Evolutionary conservation across 2,113 vertebrate species (phyloP).

Genomic region (Dryoscopus gambensis): DNA sequence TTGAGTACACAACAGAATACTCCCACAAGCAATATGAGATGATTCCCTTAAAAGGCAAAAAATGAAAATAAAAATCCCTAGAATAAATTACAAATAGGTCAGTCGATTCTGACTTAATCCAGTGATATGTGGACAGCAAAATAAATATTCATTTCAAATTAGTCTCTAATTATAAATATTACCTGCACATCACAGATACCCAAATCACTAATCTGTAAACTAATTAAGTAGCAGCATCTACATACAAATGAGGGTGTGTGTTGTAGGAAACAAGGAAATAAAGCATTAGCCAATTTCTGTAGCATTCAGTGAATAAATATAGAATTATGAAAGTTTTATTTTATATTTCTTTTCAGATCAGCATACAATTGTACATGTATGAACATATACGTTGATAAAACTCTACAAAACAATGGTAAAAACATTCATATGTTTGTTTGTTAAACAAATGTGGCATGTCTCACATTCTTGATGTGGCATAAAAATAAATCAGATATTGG

Average conservation of each 20-base stretch:
- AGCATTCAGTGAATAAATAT: not conserved
- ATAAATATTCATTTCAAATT: slow-evolving; percentile 42
- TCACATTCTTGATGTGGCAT: not conserved
- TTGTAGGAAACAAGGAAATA: not conserved
- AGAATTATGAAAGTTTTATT: not conserved
- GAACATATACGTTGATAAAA: not conserved
- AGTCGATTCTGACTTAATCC: not conserved
- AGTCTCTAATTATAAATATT: slow-evolving; percentile 23
- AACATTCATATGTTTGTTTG: not conserved
- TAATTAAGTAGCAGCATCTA: slow-evolving; percentile 5
- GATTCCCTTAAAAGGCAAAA: not conserved
- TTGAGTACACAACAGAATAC: not conserved
- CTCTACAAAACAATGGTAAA: not conserved
- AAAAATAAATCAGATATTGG: not conserved
- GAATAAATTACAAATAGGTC: not conserved
- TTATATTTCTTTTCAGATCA: not conserved
- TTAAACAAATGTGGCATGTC: not conserved
- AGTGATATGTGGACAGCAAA: not conserved
- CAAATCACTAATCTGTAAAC: not conserved
- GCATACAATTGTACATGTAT: not conserved
- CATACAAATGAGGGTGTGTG: not conserved
- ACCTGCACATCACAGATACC: not conserved
- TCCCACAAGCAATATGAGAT: not conserved
- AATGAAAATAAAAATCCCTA: not conserved
- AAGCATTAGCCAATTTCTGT: not conserved